These are phyloP conservation scores for Coranthus polyacanthus DNA, from an alignment of 2,797 vertebrate species.

Conservation along the genomic window DNA sequence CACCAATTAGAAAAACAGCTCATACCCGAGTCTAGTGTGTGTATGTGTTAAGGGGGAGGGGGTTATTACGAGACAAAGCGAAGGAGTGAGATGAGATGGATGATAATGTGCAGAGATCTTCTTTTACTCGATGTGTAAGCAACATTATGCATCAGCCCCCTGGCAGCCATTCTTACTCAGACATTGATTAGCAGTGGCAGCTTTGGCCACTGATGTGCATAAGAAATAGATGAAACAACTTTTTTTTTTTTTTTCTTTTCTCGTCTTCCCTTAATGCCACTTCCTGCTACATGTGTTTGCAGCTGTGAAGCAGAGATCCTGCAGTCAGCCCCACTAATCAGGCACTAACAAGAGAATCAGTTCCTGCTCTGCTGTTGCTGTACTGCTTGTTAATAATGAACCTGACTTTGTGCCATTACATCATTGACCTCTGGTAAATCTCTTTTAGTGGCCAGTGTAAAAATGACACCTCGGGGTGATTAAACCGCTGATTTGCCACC, in stretches of 20 bases:
- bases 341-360: background rate
- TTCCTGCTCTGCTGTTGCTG: background rate
- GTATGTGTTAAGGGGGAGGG: background rate
- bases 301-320: background rate
- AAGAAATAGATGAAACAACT: background rate
- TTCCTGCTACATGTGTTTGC: background rate
- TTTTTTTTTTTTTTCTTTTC: background rate
- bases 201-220: background rate
- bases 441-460: slow-evolving; percentile 46
- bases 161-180: background rate
- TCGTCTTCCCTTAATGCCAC: background rate
- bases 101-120: slow-evolving; percentile 36
- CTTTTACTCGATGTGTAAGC: slow-evolving; percentile 29
- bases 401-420: slow-evolving; percentile 30
- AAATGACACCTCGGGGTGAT: slow-evolving; percentile 41
- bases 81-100: slow-evolving; percentile 42
- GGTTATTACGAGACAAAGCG: slow-evolving; percentile 29
- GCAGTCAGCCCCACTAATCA: slow-evolving; percentile 10
- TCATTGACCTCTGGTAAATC: slow-evolving; percentile 54
- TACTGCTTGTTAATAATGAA: slow-evolving; percentile 25
- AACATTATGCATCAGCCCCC: slow-evolving; percentile 14
- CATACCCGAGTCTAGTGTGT: slow-evolving; percentile 15
- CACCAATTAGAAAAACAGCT: slow-evolving; percentile 56
- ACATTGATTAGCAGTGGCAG: slow-evolving; percentile 12
- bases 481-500: slow-evolving; percentile 55